Conservation (phyloP, 2,888 invertebrate genomes). For the Stramonita haemastoma region DNA sequence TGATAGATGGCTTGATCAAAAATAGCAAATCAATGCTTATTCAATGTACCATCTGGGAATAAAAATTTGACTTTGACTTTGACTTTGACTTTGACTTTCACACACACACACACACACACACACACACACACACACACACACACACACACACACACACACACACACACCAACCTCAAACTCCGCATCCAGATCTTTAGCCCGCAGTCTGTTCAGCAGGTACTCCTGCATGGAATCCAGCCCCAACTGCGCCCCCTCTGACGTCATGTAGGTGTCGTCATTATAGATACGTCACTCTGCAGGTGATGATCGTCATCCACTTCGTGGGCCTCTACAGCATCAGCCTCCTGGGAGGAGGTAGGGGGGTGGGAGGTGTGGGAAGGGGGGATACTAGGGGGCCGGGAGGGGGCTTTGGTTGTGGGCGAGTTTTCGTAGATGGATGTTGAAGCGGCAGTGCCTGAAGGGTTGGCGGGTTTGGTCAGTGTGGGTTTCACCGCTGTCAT, state of each 20-base stretch:
- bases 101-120: constrained; percentile 19
- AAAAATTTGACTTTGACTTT: no score
- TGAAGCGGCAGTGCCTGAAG: neutral
- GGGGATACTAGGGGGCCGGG: neutral
- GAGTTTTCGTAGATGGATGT: neutral
- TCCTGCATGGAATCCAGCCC: constrained; percentile 21
- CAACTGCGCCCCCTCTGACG: neutral
- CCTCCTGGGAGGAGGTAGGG: neutral
- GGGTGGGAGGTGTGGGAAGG: neutral
- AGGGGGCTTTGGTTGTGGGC: neutral
- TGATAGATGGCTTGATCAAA: no score
- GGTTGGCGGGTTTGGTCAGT: neutral
- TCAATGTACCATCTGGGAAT: no score
- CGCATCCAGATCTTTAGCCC: neutral
- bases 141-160: neutral
- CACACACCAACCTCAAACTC: constrained; percentile 22
- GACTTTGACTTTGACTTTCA: no score
- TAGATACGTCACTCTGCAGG: constrained; percentile 17
- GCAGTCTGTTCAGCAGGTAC: constrained; percentile 25
- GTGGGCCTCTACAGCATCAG: neutral
- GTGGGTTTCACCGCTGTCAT: neutral
- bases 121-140: constrained; percentile 24
- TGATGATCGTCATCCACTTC: neutral
- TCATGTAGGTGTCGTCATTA: constrained; percentile 30
- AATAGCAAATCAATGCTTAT: no score